A percentile compares a stretch with the other conserved stretches of the same genome.
Evolutionary conservation across 2,888 invertebrate genomes (phyloP).

Genomic region (Lithosia quadra): DNA sequence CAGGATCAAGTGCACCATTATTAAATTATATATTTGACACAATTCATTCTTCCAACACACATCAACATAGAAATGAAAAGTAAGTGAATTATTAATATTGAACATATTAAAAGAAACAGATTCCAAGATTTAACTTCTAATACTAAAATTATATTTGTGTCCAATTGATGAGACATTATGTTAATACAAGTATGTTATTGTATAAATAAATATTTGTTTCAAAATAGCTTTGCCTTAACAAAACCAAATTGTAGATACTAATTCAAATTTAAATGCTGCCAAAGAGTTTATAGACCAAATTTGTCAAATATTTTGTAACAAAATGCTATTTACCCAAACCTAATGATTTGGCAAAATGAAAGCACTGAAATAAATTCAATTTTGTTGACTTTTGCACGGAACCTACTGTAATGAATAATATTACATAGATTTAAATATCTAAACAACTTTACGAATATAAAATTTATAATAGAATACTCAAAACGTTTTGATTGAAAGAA

Average conservation of each 20-base stretch:
- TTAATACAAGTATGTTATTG: background rate
- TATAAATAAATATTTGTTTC: background rate
- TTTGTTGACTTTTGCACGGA: constrained; percentile 29
- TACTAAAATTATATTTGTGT: background rate
- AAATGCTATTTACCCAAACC: constrained; percentile 29
- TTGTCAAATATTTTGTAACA: constrained; percentile 25
- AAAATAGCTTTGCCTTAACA: background rate
- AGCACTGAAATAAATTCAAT: constrained; percentile 34
- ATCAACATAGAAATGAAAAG: constrained; percentile 81
- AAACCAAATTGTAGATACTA: background rate
- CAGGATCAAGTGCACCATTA: constrained; percentile 79
- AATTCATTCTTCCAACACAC: constrained; percentile 72
- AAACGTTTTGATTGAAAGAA: constrained; percentile 40
- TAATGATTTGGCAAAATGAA: constrained; percentile 26
- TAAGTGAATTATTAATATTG: constrained; percentile 54
- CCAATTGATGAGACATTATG: background rate
- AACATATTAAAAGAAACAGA: background rate
- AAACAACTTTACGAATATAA: constrained; percentile 36
- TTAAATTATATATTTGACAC: constrained; percentile 83
- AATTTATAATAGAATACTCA: constrained; percentile 32
- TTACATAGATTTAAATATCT: constrained; percentile 29
- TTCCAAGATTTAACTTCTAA: background rate
- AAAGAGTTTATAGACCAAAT: constrained; percentile 37
- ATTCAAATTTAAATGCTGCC: constrained; percentile 13
- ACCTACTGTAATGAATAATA: constrained; percentile 32